Conservation (phyloP, 2,888 invertebrate species). For the Andrena bucephala region DNA sequence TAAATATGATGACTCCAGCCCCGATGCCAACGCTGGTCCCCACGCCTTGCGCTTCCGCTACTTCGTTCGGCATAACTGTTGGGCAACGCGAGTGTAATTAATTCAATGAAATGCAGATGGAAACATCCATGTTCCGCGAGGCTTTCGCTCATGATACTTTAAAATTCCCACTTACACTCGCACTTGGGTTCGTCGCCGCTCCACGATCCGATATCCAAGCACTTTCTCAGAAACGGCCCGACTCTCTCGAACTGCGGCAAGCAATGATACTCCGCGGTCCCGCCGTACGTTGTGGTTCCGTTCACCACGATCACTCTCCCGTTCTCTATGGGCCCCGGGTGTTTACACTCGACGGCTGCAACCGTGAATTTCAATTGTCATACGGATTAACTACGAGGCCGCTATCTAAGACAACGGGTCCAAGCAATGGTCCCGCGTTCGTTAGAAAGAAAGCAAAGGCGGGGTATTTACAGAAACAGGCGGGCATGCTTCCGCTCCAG, state of each 20-base stretch:
- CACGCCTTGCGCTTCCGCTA: conserved; percentile 90
- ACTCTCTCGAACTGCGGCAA: conserved; percentile 93
- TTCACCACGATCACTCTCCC: conserved; percentile 95
- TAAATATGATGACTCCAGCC: conserved; percentile 92
- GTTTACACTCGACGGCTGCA: conserved; percentile 93
- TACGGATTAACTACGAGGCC: background rate
- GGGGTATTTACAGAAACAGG: conserved; percentile 91
- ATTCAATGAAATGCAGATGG: background rate
- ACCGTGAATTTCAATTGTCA: background rate
- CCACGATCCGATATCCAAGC: conserved; percentile 94
- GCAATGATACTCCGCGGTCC: conserved; percentile 95
- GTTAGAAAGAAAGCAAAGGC: background rate
- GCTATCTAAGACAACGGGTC: too few species aligned
- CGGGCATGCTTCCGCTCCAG: conserved; percentile 93
- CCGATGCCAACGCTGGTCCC: conserved; percentile 94
- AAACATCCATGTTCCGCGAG: background rate
- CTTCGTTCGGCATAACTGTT: conserved; percentile 79
- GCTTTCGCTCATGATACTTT: background rate
- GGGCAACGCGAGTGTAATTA: background rate
- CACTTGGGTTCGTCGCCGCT: conserved; percentile 95
- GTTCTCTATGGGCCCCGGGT: conserved; percentile 92
- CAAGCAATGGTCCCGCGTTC: too few species aligned
- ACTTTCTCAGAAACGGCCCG: conserved; percentile 93
- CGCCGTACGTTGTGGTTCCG: conserved; percentile 92
- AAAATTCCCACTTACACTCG: conserved; percentile 86